phyloP scores from a whole-genome alignment of 2,113 vertebrate genomes.

The Brachypodius melanocephalos region DNA sequence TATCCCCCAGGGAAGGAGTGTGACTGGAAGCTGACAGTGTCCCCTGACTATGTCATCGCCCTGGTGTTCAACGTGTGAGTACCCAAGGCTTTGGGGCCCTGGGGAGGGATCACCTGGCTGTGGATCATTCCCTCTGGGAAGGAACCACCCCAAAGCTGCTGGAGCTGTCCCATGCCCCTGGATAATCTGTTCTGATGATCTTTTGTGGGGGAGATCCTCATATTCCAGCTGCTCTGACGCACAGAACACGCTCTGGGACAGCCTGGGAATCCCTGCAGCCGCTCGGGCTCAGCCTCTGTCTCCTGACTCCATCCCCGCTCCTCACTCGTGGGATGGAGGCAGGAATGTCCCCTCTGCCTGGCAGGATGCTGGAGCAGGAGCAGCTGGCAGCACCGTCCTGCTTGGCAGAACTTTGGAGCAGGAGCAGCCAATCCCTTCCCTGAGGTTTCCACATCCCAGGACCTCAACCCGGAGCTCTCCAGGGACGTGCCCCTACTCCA shows the following conservation, averaged over 20 bases:
- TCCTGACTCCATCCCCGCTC: neutral
- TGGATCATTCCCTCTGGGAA: fast-evolving
- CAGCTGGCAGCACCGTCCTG: neutral
- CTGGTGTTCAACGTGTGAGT: slow-evolving; percentile 90
- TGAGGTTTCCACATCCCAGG: neutral
- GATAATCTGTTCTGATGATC: neutral
- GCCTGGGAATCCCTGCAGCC: neutral
- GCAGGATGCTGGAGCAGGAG: neutral
- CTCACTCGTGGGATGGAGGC: fast-evolving
- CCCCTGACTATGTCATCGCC: slow-evolving; percentile 91
- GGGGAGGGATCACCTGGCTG: fast-evolving
- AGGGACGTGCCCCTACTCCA: fast-evolving
- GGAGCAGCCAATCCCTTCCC: neutral
- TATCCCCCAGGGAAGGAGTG: slow-evolving; percentile 95
- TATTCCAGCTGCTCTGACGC: fast-evolving
- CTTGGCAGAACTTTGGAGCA: neutral
- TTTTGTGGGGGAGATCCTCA: fast-evolving
- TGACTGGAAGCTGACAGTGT: slow-evolving; percentile 92
- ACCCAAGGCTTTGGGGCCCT: fast-evolving
- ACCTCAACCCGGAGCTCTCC: fast-evolving
- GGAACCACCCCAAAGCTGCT: neutral
- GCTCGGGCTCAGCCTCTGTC: neutral
- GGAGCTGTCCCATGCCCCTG: fast-evolving
- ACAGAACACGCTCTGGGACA: fast-evolving
- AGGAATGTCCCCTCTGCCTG: neutral